Evolutionary conservation across 2,113 vertebrate genomes (phyloP).

Genomic region (Melanerpes aurifrons): DNA sequence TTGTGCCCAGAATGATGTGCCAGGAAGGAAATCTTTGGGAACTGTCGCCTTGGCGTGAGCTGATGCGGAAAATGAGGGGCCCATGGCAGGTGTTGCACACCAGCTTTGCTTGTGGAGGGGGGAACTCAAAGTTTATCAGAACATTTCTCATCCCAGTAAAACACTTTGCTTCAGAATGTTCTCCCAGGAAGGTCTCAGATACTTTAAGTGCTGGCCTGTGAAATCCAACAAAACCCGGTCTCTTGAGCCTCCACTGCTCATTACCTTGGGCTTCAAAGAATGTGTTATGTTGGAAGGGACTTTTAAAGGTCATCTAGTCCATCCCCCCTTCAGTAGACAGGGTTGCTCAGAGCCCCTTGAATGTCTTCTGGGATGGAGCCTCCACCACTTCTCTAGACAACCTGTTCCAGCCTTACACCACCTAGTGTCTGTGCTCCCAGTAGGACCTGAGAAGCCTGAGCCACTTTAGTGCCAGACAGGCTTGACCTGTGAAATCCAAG

Average conservation of each 20-base stretch:
- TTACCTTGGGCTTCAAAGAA: too few species aligned
- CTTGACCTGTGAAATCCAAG: background rate
- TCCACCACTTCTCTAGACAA: too few species aligned
- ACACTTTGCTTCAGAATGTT: slow-evolving; percentile 10
- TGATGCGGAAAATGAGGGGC: fast-evolving
- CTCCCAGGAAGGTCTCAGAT: slow-evolving; percentile 12
- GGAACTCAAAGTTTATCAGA: slow-evolving; percentile 32
- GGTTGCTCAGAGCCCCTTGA: too few species aligned
- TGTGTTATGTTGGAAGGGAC: too few species aligned
- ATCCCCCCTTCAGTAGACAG: too few species aligned
- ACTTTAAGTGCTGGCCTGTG: background rate
- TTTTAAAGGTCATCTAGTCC: too few species aligned
- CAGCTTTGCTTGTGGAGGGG: background rate
- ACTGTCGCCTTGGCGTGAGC: background rate
- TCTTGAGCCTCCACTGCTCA: slow-evolving; percentile 32
- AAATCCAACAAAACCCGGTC: slow-evolving; percentile 31
- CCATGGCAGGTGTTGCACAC: background rate
- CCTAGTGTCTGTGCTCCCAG: background rate
- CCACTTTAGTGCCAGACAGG: background rate
- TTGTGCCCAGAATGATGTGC: background rate
- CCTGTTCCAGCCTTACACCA: too few species aligned
- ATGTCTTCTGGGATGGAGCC: too few species aligned
- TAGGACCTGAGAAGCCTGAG: slow-evolving; percentile 19
- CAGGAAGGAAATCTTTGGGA: background rate
- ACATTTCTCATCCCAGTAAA: slow-evolving; percentile 9